Percentiles rank a stretch among this genome's conserved stretches.
Evolutionary conservation across 2,888 invertebrate species (phyloP).

Genomic region (Trissolcus japonicus): DNA sequence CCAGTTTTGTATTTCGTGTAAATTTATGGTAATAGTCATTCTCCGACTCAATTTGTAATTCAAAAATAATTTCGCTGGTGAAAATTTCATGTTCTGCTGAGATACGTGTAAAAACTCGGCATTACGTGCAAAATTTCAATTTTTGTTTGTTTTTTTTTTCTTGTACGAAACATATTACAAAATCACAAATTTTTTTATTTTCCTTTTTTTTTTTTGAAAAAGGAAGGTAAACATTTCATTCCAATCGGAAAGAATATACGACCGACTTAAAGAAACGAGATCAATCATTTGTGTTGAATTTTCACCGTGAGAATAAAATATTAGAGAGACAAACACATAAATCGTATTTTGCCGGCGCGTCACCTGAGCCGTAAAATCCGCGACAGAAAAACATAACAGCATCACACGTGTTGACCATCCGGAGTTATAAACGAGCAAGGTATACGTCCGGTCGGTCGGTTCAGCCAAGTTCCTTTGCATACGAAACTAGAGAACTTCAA

Average conservation of each 20-base stretch:
- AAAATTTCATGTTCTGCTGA: constrained; percentile 9
- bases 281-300: constrained; percentile 15
- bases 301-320: constrained; percentile 29
- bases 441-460: constrained; percentile 32
- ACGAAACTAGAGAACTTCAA: constrained; percentile 33
- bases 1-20: constrained; percentile 18
- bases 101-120: neutral
- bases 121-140: too few species aligned
- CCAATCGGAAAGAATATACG: neutral
- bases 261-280: constrained; percentile 9
- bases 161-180: neutral
- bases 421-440: constrained; percentile 40
- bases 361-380: constrained; percentile 41
- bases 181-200: neutral
- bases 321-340: constrained; percentile 21
- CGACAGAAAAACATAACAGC: constrained; percentile 44
- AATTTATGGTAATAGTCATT: constrained; percentile 41
- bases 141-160: neutral
- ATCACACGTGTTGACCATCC: constrained; percentile 55
- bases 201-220: neutral
- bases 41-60: constrained; percentile 37
- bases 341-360: constrained; percentile 32
- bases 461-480: constrained; percentile 38
- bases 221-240: too few species aligned
- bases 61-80: constrained; percentile 35